Conservation (phyloP, 2,888 invertebrate species). For the Tipula confusa region DNA sequence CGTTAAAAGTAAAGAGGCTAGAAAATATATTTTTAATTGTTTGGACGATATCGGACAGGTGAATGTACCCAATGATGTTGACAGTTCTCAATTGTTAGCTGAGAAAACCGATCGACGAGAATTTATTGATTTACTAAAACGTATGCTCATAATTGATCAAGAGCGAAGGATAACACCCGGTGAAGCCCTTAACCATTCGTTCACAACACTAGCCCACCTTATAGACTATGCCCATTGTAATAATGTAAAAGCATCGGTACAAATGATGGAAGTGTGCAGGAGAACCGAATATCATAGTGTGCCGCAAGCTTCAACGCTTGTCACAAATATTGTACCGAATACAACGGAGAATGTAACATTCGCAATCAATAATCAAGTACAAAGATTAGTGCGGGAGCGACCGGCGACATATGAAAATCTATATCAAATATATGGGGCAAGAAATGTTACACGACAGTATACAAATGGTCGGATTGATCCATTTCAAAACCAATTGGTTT, state of each 20-base stretch:
- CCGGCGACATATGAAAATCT: slow-evolving; percentile 72
- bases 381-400: slow-evolving; percentile 65
- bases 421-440: slow-evolving; percentile 61
- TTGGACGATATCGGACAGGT: slow-evolving; percentile 97
- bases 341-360: slow-evolving; percentile 83
- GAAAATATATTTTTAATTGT: slow-evolving; percentile 99
- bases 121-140: slow-evolving; percentile 94
- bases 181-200: slow-evolving; percentile 92
- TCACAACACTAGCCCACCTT: slow-evolving; percentile 87
- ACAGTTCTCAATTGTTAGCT: slow-evolving; percentile 91
- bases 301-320: slow-evolving; percentile 58
- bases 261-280: slow-evolving; percentile 89
- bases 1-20: slow-evolving; percentile 97
- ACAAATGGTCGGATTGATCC: slow-evolving; percentile 66
- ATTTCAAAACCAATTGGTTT: slow-evolving; percentile 87
- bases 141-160: slow-evolving; percentile 99
- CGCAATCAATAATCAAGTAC: slow-evolving; percentile 86
- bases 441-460: slow-evolving; percentile 66
- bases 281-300: slow-evolving; percentile 52
- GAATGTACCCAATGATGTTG: slow-evolving; percentile 94
- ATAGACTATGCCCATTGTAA: slow-evolving; percentile 96
- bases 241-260: slow-evolving; percentile 94
- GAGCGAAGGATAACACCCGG: slow-evolving; percentile 93
- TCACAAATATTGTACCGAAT: slow-evolving; percentile 72
- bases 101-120: slow-evolving; percentile 97